These are phyloP conservation scores for Neotragus pygmaeus DNA, from an alignment of 2,113 vertebrate species.

Conservation along the genomic window DNA sequence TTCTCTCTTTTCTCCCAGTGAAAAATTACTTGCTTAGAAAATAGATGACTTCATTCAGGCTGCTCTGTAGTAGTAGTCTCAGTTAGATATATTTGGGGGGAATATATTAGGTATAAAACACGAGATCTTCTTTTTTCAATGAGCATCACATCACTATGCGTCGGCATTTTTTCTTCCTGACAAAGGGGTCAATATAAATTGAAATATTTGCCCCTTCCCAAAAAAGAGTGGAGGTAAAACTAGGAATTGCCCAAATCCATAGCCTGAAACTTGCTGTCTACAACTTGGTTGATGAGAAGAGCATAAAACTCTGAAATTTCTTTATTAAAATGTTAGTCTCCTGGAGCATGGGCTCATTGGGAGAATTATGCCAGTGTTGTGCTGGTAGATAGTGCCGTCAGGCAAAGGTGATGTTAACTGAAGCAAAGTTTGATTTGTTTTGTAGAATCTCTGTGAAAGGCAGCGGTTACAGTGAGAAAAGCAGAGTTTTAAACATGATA, in stretches of 20 bases:
- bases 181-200: not conserved
- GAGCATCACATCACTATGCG: rapidly evolving
- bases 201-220: not conserved
- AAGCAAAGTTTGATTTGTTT: not conserved
- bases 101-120: not conserved
- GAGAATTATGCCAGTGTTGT: not conserved
- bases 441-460: not conserved
- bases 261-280: not conserved
- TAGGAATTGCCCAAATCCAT: not conserved
- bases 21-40: not conserved
- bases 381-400: not conserved
- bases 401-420: not conserved
- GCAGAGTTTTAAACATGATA: not conserved
- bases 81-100: not conserved
- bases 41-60: not conserved
- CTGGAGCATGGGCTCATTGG: not conserved
- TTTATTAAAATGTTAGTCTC: not conserved
- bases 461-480: not conserved
- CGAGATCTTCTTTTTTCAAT: not conserved
- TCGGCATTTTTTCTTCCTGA: not conserved
- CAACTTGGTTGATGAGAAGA: not conserved
- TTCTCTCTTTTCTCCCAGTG: too few species aligned
- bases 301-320: not conserved
- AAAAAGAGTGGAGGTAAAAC: not conserved
- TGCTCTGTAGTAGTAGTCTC: not conserved